A percentile compares a stretch with the other conserved stretches of the same genome.
Conservation (phyloP, 2,888 invertebrate species). For the Operophtera brumata region DNA sequence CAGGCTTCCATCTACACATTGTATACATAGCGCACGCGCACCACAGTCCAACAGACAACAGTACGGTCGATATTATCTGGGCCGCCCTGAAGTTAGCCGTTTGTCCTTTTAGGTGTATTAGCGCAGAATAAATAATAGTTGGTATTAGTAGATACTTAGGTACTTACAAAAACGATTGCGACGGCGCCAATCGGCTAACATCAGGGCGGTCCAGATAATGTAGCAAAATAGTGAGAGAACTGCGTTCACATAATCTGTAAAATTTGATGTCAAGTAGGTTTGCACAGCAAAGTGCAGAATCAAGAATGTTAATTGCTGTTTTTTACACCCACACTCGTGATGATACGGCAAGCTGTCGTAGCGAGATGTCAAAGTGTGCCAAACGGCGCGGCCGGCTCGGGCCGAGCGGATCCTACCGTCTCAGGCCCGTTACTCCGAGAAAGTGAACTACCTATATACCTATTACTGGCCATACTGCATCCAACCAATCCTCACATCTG, state of each 20-base stretch:
- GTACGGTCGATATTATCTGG: no score
- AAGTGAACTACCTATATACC: slow-evolving; percentile 50
- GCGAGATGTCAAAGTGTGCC: slow-evolving; percentile 39
- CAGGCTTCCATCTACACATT: no score
- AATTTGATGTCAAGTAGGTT: not conserved
- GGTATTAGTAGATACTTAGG: no score
- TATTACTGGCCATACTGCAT: slow-evolving; percentile 31
- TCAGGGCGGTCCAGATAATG: no score
- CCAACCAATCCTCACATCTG: slow-evolving; percentile 24
- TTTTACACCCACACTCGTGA: not conserved
- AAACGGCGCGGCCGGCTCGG: slow-evolving; percentile 31
- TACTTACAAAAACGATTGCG: no score
- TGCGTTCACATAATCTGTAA: not conserved
- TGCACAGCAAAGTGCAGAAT: not conserved
- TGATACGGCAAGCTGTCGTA: slow-evolving; percentile 1
- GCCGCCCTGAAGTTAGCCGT: no score
- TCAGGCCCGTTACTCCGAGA: slow-evolving; percentile 51
- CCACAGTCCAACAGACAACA: no score
- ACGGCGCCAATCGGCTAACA: no score
- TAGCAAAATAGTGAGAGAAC: not conserved
- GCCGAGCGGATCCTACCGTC: slow-evolving; percentile 37
- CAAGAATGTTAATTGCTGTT: not conserved
- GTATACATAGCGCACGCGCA: no score
- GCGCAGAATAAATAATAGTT: no score
- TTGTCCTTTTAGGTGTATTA: no score